phyloP scores from a whole-genome alignment of 2,797 vertebrate species.

The Manis pentadactyla region DNA sequence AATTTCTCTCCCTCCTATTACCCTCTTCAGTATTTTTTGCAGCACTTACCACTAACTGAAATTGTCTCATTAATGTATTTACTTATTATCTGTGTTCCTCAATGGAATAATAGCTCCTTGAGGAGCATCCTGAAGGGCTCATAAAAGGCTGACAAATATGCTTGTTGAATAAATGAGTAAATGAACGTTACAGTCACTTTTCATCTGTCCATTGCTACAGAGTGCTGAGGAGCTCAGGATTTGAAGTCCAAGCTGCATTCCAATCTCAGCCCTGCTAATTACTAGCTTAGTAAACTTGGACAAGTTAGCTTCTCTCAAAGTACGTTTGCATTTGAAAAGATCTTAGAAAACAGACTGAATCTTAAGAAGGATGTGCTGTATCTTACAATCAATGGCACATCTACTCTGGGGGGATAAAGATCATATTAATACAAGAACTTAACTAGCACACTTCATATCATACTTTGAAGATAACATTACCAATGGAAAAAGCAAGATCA shows the following conservation, averaged over 20 bases:
- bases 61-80: background rate
- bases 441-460: background rate
- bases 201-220: background rate
- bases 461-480: background rate
- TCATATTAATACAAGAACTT: background rate
- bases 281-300: background rate
- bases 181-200: background rate
- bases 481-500: background rate
- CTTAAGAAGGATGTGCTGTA: background rate
- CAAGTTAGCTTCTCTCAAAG: conserved; percentile 11
- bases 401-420: background rate
- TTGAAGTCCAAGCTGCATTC: background rate
- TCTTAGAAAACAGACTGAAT: background rate
- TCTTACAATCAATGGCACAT: background rate
- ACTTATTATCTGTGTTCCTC: background rate
- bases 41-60: conserved; percentile 2
- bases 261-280: background rate
- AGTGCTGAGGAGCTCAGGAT: background rate
- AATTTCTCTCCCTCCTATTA: background rate
- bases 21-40: background rate
- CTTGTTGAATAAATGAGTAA: background rate
- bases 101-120: background rate
- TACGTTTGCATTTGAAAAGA: background rate
- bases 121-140: background rate
- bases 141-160: background rate